These are phyloP conservation scores for Dendropsophus ebraccatus DNA, from an alignment of 2,113 vertebrate species.

Conservation along the genomic window DNA sequence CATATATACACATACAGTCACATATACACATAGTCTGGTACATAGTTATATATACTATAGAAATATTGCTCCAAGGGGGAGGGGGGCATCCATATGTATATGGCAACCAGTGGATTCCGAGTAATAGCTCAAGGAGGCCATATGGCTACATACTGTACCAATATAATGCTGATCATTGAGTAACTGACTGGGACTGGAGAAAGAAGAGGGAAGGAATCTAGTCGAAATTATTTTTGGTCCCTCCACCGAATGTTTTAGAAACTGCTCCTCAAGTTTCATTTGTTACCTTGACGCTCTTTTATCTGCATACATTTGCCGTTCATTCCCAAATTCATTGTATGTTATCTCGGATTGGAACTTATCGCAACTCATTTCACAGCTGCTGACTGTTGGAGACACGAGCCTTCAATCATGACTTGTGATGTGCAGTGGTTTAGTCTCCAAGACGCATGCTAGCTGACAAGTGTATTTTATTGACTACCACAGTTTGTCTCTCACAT, in stretches of 20 bases:
- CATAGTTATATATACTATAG: too few species aligned
- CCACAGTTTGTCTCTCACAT: conserved; percentile 91
- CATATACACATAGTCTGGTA: too few species aligned
- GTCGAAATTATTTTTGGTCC: not conserved
- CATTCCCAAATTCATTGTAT: conserved; percentile 31
- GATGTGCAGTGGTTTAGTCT: conserved; percentile 82
- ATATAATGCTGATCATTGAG: not conserved
- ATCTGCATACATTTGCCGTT: conserved; percentile 9
- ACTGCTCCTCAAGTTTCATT: not conserved
- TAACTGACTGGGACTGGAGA: not conserved
- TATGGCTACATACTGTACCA: not conserved
- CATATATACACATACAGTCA: too few species aligned
- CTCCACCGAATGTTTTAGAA: not conserved
- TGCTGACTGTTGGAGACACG: conserved; percentile 85
- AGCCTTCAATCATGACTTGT: conserved; percentile 88
- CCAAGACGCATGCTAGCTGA: conserved; percentile 74
- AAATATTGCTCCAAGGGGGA: too few species aligned
- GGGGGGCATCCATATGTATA: too few species aligned
- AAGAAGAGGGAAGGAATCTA: not conserved
- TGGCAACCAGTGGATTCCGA: too few species aligned
- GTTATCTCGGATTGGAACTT: conserved; percentile 49
- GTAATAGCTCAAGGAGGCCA: not conserved
- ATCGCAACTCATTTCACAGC: conserved; percentile 72
- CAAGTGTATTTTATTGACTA: conserved; percentile 92
- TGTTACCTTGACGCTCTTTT: conserved; percentile 17